Percentiles rank a stretch among this genome's conserved stretches.
Evolutionary conservation across 2,113 vertebrate genomes (phyloP).

Genomic region (Sorex araneus): DNA sequence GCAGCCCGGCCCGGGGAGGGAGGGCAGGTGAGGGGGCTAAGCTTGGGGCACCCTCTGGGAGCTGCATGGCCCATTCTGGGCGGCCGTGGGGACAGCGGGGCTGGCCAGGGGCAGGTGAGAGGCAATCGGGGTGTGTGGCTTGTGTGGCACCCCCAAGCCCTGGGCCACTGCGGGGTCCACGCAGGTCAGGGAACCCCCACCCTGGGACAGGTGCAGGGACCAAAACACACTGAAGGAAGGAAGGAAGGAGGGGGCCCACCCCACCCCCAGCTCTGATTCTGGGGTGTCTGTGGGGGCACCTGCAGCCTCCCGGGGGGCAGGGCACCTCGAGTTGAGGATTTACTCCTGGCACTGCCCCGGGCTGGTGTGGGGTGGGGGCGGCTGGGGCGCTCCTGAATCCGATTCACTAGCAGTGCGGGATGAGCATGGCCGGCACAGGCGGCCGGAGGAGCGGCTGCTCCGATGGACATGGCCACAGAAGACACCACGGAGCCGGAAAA

Average conservation of each 20-base stretch:
- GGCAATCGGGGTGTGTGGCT: neutral
- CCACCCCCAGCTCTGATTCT: neutral
- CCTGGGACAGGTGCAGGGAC: neutral
- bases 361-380: slow-evolving; percentile 67
- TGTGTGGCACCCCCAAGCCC: neutral
- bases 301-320: neutral
- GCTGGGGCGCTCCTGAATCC: slow-evolving; percentile 84
- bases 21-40: neutral
- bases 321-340: slow-evolving; percentile 68
- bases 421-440: slow-evolving; percentile 87
- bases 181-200: neutral
- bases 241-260: neutral
- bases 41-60: neutral
- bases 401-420: slow-evolving; percentile 89
- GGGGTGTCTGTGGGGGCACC: slow-evolving; percentile 2
- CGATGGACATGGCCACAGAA: slow-evolving; percentile 86
- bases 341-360: slow-evolving; percentile 52
- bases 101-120: neutral
- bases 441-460: slow-evolving; percentile 80
- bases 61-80: neutral
- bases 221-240: slow-evolving; percentile 28
- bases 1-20: neutral
- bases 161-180: neutral
- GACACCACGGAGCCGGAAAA: slow-evolving; percentile 63
- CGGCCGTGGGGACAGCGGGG: neutral